Evolutionary conservation across 1,140 invertebrate genomes (phyloP).

Genomic region (Artemia franciscana): DNA sequence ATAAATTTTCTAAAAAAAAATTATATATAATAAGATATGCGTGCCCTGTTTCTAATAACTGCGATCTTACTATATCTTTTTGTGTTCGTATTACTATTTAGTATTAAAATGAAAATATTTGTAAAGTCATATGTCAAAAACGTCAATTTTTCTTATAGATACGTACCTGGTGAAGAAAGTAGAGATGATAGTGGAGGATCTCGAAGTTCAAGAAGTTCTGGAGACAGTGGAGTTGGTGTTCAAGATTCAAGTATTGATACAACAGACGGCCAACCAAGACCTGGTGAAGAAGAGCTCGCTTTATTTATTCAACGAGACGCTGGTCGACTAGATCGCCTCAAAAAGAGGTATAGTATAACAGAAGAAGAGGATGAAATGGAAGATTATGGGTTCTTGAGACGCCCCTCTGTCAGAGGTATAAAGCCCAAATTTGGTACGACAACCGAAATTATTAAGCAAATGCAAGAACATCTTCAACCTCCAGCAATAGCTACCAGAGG

Average conservation of each 20-base stretch:
- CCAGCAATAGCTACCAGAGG: slow-evolving; percentile 20
- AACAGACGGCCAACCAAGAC: slow-evolving; percentile 19
- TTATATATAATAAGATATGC: too few species aligned
- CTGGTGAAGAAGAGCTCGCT: slow-evolving; percentile 41
- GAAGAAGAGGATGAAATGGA: slow-evolving; percentile 38
- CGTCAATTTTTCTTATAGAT: not conserved
- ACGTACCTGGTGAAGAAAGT: not conserved
- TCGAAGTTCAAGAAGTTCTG: slow-evolving; percentile 14
- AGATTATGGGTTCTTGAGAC: slow-evolving; percentile 64
- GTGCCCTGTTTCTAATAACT: too few species aligned
- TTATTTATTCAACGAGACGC: slow-evolving; percentile 62
- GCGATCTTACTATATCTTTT: too few species aligned
- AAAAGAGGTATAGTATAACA: slow-evolving; percentile 36
- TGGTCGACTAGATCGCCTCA: slow-evolving; percentile 47
- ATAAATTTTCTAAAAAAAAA: too few species aligned
- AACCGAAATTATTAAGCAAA: slow-evolving; percentile 53
- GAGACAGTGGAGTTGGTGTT: slow-evolving; percentile 12
- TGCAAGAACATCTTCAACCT: slow-evolving; percentile 39
- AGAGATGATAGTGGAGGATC: slow-evolving; percentile 13
- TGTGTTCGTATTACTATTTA: too few species aligned
- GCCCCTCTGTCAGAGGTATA: slow-evolving; percentile 54
- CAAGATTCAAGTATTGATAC: slow-evolving; percentile 10
- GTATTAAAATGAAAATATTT: too few species aligned
- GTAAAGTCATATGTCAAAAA: too few species aligned
- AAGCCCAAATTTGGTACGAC: slow-evolving; percentile 46